A percentile compares a stretch with the other conserved stretches of the same genome.
Evolutionary conservation across 2,113 vertebrate species (phyloP).

Genomic region (Acrocephalus kingi): DNA sequence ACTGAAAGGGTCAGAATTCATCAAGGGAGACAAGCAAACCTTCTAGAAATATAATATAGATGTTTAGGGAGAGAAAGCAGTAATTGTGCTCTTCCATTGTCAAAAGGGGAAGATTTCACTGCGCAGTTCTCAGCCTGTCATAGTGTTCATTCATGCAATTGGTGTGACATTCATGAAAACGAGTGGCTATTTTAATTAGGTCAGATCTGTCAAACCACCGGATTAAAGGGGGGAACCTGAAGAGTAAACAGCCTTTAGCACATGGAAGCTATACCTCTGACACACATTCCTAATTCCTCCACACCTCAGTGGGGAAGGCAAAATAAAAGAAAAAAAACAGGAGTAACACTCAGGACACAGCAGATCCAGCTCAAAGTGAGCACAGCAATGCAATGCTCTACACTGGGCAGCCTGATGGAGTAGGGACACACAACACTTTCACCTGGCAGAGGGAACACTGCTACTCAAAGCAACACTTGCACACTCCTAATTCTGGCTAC

Average conservation of each 20-base stretch:
- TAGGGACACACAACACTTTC: not conserved
- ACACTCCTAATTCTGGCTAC: not conserved
- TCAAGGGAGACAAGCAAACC: not conserved
- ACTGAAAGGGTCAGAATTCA: not conserved
- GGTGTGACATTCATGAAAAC: not conserved
- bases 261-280: not conserved
- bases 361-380: not conserved
- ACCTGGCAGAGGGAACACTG: not conserved
- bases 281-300: not conserved
- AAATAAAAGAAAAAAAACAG: not conserved
- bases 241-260: constrained; percentile 1
- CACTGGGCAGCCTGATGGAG: not conserved
- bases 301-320: accelerated
- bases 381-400: not conserved
- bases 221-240: constrained; percentile 5
- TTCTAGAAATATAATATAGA: not conserved
- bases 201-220: constrained; percentile 11
- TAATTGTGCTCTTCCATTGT: not conserved
- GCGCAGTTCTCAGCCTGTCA: not conserved
- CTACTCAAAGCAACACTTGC: not conserved
- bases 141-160: not conserved
- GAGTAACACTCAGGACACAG: not conserved
- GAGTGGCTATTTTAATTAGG: constrained; percentile 33
- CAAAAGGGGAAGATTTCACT: not conserved
- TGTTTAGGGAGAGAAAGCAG: not conserved